Percentiles rank a stretch among this genome's conserved stretches.
Conservation (phyloP, 2,888 invertebrate species). For the Branchinecta sandiegonensis region DNA sequence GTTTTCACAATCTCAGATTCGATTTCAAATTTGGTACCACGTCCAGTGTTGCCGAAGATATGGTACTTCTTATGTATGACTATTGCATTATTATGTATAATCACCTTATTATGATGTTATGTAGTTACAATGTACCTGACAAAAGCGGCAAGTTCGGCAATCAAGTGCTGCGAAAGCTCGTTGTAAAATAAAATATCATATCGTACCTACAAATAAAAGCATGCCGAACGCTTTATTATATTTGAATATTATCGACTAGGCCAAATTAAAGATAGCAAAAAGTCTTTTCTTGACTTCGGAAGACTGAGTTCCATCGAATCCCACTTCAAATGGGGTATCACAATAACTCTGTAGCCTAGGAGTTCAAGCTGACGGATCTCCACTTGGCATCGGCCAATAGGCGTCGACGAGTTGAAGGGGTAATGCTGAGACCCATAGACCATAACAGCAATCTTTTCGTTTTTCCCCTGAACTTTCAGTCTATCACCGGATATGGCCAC, state of each 20-base stretch:
- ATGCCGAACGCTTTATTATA: no score
- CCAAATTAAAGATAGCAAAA: background rate
- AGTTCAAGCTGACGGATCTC: slow-evolving; percentile 47
- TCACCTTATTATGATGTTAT: no score
- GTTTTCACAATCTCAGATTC: no score
- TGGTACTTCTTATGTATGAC: no score
- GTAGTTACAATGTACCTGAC: no score
- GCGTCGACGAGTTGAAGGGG: slow-evolving; percentile 37
- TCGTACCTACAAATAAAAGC: no score
- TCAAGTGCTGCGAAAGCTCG: no score
- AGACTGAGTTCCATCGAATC: slow-evolving; percentile 39
- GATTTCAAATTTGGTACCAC: no score
- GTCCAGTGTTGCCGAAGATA: no score
- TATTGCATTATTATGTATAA: no score
- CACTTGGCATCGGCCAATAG: slow-evolving; percentile 41
- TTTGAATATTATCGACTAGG: background rate
- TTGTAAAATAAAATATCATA: no score
- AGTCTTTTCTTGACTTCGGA: background rate
- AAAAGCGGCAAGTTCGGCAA: no score
- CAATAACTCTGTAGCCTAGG: slow-evolving; percentile 45
- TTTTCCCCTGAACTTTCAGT: background rate
- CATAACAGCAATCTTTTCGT: slow-evolving; percentile 38
- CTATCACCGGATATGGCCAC: background rate
- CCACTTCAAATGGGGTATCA: slow-evolving; percentile 42
- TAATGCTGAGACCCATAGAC: slow-evolving; percentile 38